phyloP scores from a whole-genome alignment of 2,888 invertebrate species.

The Plagodis dolabraria region DNA sequence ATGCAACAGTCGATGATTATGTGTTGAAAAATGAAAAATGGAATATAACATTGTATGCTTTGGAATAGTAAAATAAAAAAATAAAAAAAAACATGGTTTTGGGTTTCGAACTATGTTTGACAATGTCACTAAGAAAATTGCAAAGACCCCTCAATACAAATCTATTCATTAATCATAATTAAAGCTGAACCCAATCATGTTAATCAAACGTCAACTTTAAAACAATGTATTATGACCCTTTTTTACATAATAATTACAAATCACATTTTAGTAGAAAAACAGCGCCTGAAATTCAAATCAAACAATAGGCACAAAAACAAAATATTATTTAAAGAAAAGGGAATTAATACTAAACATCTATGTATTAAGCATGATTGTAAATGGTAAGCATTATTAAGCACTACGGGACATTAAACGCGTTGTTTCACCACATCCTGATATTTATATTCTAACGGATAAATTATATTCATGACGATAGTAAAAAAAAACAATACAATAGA shows the following conservation, averaged over 20 bases:
- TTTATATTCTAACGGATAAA: conserved; percentile 16
- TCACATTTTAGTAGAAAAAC: conserved; percentile 64
- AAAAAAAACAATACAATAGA: too few species aligned
- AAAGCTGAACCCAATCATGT: conserved; percentile 2
- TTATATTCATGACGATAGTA: conserved; percentile 11
- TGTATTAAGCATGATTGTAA: conserved; percentile 31
- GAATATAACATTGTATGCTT: too few species aligned
- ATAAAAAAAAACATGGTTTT: too few species aligned
- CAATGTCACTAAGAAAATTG: too few species aligned
- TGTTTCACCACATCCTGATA: conserved; percentile 30
- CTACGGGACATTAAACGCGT: conserved; percentile 25
- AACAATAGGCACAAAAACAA: conserved; percentile 66
- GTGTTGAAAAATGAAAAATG: not conserved
- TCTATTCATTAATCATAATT: not conserved
- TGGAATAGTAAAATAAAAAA: too few species aligned
- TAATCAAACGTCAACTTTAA: not conserved
- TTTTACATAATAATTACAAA: conserved; percentile 20
- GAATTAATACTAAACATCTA: conserved; percentile 5
- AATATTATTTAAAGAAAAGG: conserved; percentile 5
- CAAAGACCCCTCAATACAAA: too few species aligned
- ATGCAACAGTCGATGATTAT: not conserved
- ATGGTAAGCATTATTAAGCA: conserved; percentile 43
- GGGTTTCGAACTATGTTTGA: too few species aligned
- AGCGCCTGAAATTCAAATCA: conserved; percentile 60
- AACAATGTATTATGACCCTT: conserved; percentile 9